phyloP scores from a whole-genome alignment of 2,888 invertebrate species.

The Imbricaverruca yamaguchii region DNA sequence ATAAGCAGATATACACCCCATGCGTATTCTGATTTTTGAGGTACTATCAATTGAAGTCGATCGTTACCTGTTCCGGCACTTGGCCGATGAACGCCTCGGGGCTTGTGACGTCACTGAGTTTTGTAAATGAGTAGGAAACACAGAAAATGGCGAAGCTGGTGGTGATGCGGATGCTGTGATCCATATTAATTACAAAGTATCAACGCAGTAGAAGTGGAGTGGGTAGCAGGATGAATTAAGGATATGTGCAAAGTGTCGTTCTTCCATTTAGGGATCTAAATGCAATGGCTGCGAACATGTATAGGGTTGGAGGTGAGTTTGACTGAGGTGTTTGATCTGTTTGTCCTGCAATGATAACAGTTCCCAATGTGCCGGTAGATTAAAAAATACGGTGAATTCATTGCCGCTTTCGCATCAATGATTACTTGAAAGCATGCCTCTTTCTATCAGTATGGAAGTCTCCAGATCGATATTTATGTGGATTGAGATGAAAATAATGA shows the following conservation, averaged over 20 bases:
- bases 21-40: no score
- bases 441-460: no score
- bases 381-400: background rate
- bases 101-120: slow-evolving; percentile 14
- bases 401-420: background rate
- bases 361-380: background rate
- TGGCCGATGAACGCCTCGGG: slow-evolving; percentile 12
- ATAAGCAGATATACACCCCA: no score
- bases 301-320: slow-evolving; percentile 30
- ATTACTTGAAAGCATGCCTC: no score
- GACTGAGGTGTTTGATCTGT: background rate
- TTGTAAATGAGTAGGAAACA: slow-evolving; percentile 21
- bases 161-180: slow-evolving; percentile 20
- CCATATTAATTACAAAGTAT: slow-evolving; percentile 18
- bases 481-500: no score
- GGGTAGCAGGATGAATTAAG: background rate
- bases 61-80: background rate
- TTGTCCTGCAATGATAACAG: background rate
- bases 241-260: slow-evolving; percentile 20
- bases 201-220: background rate
- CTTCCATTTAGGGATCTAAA: slow-evolving; percentile 24
- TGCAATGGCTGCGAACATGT: slow-evolving; percentile 29
- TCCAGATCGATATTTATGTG: background rate
- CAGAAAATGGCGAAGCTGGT: slow-evolving; percentile 20
- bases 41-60: no score